A percentile compares a stretch with the other conserved stretches of the same genome.
Conservation (phyloP, 2,113 vertebrate genomes). For the Atlantisia rogersi region DNA sequence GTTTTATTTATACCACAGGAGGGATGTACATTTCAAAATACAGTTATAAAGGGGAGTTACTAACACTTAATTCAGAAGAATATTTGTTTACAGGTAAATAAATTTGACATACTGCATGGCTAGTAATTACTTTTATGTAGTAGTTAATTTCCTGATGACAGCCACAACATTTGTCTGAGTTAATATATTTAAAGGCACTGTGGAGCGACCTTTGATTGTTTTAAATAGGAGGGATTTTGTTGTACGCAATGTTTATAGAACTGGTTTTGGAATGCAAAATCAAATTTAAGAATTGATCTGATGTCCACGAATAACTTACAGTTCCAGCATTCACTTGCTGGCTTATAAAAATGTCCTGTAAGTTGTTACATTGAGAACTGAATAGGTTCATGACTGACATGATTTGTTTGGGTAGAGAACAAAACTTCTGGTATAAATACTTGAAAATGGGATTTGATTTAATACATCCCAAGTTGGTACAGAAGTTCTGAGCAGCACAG, state of each 20-base stretch:
- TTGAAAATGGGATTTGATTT: not conserved
- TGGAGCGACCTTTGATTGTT: slow-evolving; percentile 21
- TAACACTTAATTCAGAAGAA: slow-evolving; percentile 46
- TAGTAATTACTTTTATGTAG: slow-evolving; percentile 49
- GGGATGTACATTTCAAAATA: slow-evolving; percentile 32
- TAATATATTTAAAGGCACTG: slow-evolving; percentile 35
- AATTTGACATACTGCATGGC: slow-evolving; percentile 24
- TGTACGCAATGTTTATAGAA: not conserved
- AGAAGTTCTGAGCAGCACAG: not conserved
- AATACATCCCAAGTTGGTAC: not conserved
- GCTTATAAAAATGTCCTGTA: not conserved
- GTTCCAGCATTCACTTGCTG: not conserved
- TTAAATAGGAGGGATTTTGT: not conserved
- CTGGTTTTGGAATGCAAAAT: not conserved
- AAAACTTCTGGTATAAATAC: not conserved
- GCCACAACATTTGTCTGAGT: slow-evolving; percentile 38
- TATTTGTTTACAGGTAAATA: slow-evolving; percentile 71
- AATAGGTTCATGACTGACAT: not conserved
- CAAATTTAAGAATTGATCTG: slow-evolving; percentile 5
- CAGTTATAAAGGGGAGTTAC: slow-evolving; percentile 43
- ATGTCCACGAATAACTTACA: not conserved
- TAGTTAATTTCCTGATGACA: slow-evolving; percentile 58
- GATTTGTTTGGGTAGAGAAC: not conserved
- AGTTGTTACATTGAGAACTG: not conserved
- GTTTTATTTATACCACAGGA: slow-evolving; percentile 4